Evolutionary conservation across 2,888 invertebrate species (phyloP), one percentile per base, ranked within the genome.

Genomic region (Athripsodes cinereus): DNA sequence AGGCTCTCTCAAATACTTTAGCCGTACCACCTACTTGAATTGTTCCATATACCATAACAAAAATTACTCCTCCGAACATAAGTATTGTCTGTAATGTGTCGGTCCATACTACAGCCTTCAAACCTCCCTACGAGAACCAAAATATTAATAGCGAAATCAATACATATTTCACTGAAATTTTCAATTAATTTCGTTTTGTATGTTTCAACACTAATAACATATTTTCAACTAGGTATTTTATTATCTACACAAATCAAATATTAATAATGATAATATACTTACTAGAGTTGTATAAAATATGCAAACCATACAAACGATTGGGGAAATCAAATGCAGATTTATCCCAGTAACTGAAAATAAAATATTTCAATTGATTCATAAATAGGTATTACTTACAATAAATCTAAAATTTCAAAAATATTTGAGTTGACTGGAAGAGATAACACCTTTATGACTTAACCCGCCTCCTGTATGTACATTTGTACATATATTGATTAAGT

Each of bases 221-320:
- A 34, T 11, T 34, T 6, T 16, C 44, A 44, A 11, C 34, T 44
- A 44, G 26, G 26, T 26, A 26, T 10, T 26, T 26, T 6, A 26
- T 26, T 26, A 26, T 10, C 10, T 26, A 26, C 10, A 26, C 26
- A 10, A 26, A 26, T 26, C 10, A 6, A 6, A 26, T 26, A 26
- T 26, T 26, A 6, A 6, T 10, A 26, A 6, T 26, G 26, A 26
- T 10, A 26, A 26, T 26, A 6, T 26, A 26, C 87, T 85, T 76
- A 91, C 92, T 71, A 92, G 71, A 60, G 92, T 90, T 0, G 95
- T 96, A 73, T 96, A 96, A 74, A 95, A 92, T 65, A 92, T 94
- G 75, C 92, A 92, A n/a, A 92, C 89, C 35, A 88, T 73, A 71
- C 91, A 91, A 1, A 92, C 90, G 21, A 89, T 80, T 0, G 88